A percentile compares a stretch with the other conserved stretches of the same genome.
These are phyloP conservation scores for Coryphaenoides rupestris DNA, from an alignment of 2,113 vertebrate genomes.

Conservation along the genomic window DNA sequence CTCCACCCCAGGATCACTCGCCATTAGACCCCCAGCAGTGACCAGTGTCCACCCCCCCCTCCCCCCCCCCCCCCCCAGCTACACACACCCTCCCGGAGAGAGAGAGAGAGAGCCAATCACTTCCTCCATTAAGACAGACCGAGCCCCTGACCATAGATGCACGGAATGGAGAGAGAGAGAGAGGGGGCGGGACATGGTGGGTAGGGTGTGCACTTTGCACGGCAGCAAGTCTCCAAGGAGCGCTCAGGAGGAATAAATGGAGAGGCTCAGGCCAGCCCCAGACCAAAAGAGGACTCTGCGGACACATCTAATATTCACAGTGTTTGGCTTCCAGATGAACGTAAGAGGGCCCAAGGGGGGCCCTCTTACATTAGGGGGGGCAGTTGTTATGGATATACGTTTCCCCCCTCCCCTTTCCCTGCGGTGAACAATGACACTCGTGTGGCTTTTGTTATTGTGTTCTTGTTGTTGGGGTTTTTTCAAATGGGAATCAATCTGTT, in stretches of 20 bases:
- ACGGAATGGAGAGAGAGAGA: not conserved
- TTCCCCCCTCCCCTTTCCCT: too few species aligned
- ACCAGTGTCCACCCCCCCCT: slow-evolving; percentile 9
- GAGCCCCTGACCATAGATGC: not conserved
- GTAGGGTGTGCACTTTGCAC: slow-evolving; percentile 26
- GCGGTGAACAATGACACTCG: too few species aligned
- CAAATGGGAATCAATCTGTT: too few species aligned
- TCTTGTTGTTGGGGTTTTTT: too few species aligned
- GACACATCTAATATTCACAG: slow-evolving; percentile 22
- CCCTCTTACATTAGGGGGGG: not conserved
- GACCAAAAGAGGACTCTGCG: slow-evolving; percentile 9
- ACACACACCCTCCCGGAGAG: slow-evolving; percentile 9
- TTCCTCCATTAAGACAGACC: slow-evolving; percentile 30
- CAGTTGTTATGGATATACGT: not conserved
- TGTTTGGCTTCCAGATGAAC: slow-evolving; percentile 5
- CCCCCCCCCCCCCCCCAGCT: slow-evolving; percentile 2
- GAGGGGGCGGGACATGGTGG: not conserved
- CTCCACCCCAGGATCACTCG: too few species aligned
- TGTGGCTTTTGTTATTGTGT: too few species aligned
- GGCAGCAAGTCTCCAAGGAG: slow-evolving; percentile 17
- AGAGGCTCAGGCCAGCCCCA: not conserved
- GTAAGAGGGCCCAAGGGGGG: not conserved
- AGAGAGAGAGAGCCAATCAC: slow-evolving; percentile 14
- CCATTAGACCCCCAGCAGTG: too few species aligned
- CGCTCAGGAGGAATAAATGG: slow-evolving; percentile 9